Base-by-base conservation (phyloP, 1,140 invertebrate genomes). In the Lepidotrigona ventralis region DNA sequence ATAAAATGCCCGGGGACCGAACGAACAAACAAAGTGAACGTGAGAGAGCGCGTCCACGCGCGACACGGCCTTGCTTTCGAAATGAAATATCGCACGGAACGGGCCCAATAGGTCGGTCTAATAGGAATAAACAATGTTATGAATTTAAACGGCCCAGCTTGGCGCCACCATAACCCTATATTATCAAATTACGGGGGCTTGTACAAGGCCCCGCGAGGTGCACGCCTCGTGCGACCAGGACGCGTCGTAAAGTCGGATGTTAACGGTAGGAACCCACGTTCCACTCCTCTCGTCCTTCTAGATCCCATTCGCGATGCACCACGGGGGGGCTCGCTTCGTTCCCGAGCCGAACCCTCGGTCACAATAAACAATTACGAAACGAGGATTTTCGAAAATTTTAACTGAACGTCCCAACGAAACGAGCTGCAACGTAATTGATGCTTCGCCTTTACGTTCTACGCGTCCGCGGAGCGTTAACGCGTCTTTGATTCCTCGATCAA, bases 111-210 rank as follows among this genome's bases (percentile, higher is more conserved):
- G 89, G 86, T 90, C 81, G 88, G 83, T 90, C 90, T 90, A 90
- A 88, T 87, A 86, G 86, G 88, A 90, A 90, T 90, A 90, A 91
- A 91, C 90, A 91, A 91, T 90, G 89, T 91, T 91, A 91, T 91
- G 90, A 89, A 90, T 90, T 90, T 90, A 91, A 91, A 90, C 81
- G 84, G 85, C 85, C 78, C 87, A 88, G 86, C 90, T 91, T 91
- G 90, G 90, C 90, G 90, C 90, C 90, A 88, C 88, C 86, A 90
- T 91, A 91, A 90, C 90, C 90, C 84, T 91, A 90, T 90, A 91
- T 91, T 91, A 91, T 91, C 90, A 86, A 91, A 91, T 91, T 91
- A 91, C 90, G 85, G 87, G 81, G 82, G 79, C 82, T 84, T 87
- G 83, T 89, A 84, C 86, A 79, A 73, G 80, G 81, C 53, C 70